Percentiles rank a stretch among this genome's conserved stretches.
phyloP scores from a whole-genome alignment of 1,140 invertebrate genomes.

The Drosophila tropicalis region DNA sequence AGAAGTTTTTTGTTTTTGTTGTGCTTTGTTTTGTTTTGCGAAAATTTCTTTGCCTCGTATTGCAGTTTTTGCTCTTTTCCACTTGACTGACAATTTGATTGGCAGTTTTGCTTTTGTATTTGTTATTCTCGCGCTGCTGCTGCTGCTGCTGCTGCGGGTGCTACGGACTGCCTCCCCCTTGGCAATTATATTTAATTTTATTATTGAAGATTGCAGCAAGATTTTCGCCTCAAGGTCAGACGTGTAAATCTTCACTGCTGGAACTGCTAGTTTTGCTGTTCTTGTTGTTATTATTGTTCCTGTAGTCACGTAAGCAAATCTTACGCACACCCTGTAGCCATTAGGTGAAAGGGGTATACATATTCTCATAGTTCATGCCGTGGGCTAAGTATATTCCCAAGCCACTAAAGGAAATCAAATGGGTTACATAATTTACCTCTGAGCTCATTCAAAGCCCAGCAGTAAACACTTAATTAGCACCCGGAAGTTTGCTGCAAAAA shows the following conservation, averaged over 20 bases:
- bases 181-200: constrained; percentile 81
- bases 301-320: constrained; percentile 73
- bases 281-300: constrained; percentile 14
- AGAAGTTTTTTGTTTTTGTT: constrained; percentile 53
- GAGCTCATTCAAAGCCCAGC: too few species aligned
- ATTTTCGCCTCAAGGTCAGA: constrained; percentile 78
- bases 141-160: constrained; percentile 39
- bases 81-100: constrained; percentile 81
- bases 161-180: constrained; percentile 42
- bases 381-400: background rate
- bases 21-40: constrained; percentile 24
- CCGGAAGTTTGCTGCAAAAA: too few species aligned
- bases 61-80: constrained; percentile 79
- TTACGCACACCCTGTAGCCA: constrained; percentile 19
- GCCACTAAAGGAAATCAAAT: too few species aligned
- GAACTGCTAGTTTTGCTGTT: constrained; percentile 12
- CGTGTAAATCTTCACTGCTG: constrained; percentile 73
- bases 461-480: too few species aligned
- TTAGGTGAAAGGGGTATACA: constrained; percentile 1
- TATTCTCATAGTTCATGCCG: background rate
- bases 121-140: constrained; percentile 36
- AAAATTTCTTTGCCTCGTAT: constrained; percentile 73
- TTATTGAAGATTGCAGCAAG: constrained; percentile 80
- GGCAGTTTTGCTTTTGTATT: constrained; percentile 70
- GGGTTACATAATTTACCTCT: too few species aligned